phyloP scores from a whole-genome alignment of 1,140 invertebrate genomes.

The Cherax destructor region DNA sequence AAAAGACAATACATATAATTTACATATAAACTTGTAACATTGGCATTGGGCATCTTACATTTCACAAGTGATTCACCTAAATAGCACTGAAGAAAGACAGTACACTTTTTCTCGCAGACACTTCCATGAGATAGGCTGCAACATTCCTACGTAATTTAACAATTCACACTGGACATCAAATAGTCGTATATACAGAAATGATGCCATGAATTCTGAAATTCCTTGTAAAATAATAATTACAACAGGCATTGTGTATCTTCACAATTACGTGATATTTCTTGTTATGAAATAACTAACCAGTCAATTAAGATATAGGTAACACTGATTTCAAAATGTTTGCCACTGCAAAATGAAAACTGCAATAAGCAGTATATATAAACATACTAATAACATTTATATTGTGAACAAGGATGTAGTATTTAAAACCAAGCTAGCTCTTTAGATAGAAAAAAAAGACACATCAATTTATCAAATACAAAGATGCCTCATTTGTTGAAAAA shows the following conservation, averaged over 20 bases:
- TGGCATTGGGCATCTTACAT: constrained; percentile 35
- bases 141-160: constrained; percentile 35
- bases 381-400: not conserved
- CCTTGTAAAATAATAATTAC: constrained; percentile 45
- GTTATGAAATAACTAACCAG: not conserved
- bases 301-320: not conserved
- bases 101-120: constrained; percentile 34
- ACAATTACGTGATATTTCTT: constrained; percentile 7
- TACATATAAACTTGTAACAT: constrained; percentile 54
- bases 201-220: constrained; percentile 12
- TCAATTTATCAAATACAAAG: constrained; percentile 29
- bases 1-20: constrained; percentile 35
- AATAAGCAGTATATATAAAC: not conserved
- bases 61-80: constrained; percentile 35
- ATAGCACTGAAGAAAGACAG: constrained; percentile 36
- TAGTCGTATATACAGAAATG: constrained; percentile 54
- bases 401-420: not conserved
- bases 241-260: constrained; percentile 16
- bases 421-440: not conserved
- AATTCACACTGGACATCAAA: constrained; percentile 56
- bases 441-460: not conserved
- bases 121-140: constrained; percentile 41
- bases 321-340: not conserved
- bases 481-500: constrained; percentile 11
- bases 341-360: not conserved